Percentiles rank a stretch among this genome's conserved stretches.
These are phyloP conservation scores for Agrotis clavis DNA, from an alignment of 2,888 invertebrate genomes.

Conservation along the genomic window DNA sequence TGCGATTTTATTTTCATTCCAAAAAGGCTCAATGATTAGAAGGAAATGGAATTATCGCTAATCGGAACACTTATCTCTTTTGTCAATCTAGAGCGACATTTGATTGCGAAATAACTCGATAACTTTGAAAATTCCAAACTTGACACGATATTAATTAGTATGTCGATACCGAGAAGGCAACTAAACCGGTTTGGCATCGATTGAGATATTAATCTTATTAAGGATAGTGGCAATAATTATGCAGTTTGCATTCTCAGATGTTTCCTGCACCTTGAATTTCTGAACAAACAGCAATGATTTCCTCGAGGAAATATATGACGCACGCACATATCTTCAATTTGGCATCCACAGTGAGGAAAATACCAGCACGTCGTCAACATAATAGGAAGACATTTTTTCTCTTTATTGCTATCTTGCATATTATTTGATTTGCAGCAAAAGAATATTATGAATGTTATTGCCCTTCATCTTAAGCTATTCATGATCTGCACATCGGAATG, in stretches of 20 bases:
- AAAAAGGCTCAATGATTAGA: conserved; percentile 7
- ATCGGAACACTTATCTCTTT: conserved; percentile 35
- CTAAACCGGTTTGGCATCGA: conserved; percentile 7
- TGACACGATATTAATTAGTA: conserved; percentile 33
- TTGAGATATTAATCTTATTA: conserved; percentile 11
- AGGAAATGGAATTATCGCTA: conserved; percentile 31
- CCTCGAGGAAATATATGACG: conserved; percentile 61
- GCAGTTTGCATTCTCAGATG: conserved; percentile 42
- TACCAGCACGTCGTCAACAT: conserved; percentile 44
- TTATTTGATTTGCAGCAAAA: conserved; percentile 39
- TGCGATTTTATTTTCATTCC: background rate
- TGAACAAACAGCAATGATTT: conserved; percentile 56
- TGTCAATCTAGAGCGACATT: conserved; percentile 30
- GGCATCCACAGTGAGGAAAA: conserved; percentile 59
- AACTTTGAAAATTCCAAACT: conserved; percentile 32
- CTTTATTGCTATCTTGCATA: conserved; percentile 43
- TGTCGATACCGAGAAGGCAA: conserved; percentile 29
- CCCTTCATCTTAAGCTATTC: background rate
- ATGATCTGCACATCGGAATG: background rate
- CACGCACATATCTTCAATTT: conserved; percentile 61
- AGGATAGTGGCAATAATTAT: conserved; percentile 31
- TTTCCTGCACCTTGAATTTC: conserved; percentile 59
- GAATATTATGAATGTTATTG: conserved; percentile 29
- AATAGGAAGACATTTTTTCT: conserved; percentile 41
- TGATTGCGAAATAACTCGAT: conserved; percentile 48